Conservation (phyloP, 2,113 vertebrate species). For the Ursus arctos region DNA sequence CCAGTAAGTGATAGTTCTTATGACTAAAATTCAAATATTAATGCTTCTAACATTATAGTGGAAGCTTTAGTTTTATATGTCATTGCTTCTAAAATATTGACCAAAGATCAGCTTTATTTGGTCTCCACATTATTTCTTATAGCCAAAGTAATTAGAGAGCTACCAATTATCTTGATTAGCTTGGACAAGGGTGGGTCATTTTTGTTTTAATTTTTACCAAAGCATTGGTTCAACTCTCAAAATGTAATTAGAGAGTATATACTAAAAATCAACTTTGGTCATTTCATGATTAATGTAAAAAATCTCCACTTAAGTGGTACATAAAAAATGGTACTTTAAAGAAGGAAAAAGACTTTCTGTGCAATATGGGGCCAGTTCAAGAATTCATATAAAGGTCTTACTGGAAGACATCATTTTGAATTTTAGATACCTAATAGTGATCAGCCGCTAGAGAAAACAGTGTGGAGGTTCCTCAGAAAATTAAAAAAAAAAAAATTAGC, state of each 20-base stretch:
- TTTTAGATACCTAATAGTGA: not conserved
- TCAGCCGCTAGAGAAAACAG: not conserved
- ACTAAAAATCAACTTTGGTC: conserved; percentile 14
- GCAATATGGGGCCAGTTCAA: not conserved
- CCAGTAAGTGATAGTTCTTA: not conserved
- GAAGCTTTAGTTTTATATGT: conserved; percentile 47
- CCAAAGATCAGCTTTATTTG: not conserved
- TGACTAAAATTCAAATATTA: conserved; percentile 11
- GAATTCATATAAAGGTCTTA: not conserved
- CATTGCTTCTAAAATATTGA: conserved; percentile 52
- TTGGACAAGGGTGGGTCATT: not conserved
- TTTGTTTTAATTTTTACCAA: conserved; percentile 43
- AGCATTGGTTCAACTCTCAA: not conserved
- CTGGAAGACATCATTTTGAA: conserved; percentile 19
- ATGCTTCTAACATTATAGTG: not conserved
- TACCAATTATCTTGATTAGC: not conserved
- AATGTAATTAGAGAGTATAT: conserved; percentile 1
- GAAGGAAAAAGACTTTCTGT: not conserved
- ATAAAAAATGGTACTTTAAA: not conserved
- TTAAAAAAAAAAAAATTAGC: not conserved
- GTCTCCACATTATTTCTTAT: not conserved
- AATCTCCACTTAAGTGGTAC: not conserved
- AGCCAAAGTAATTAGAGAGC: not conserved
- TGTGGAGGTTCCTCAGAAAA: not conserved
- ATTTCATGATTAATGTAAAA: conserved; percentile 39